phyloP scores from a whole-genome alignment of 2,797 vertebrate species.

The Lutjanus campechanus region DNA sequence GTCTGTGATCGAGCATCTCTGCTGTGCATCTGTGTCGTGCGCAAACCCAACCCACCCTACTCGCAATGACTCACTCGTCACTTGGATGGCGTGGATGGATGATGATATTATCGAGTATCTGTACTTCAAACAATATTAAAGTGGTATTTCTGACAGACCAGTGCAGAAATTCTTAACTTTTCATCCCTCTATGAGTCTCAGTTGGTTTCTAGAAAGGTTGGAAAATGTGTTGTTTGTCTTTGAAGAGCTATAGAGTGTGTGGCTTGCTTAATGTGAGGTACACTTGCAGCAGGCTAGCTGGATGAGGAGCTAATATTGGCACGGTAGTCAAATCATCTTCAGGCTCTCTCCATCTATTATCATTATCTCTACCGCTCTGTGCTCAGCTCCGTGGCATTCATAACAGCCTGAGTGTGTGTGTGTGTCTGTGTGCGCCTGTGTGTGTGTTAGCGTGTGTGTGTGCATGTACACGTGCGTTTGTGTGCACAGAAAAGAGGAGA shows the following conservation, averaged over 20 bases:
- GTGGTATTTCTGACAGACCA: too few relatives aligned
- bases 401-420: slow-evolving; percentile 22
- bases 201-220: neutral
- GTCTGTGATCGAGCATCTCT: too few relatives aligned
- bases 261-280: slow-evolving; percentile 22
- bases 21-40: too few relatives aligned
- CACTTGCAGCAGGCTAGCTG: slow-evolving; percentile 14
- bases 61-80: too few relatives aligned
- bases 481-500: neutral
- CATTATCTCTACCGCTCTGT: slow-evolving; percentile 47
- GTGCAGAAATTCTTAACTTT: neutral
- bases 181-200: neutral
- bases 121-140: too few relatives aligned
- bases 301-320: slow-evolving; percentile 53
- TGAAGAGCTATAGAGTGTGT: slow-evolving; percentile 19
- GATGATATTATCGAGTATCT: too few relatives aligned
- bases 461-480: neutral
- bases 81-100: too few relatives aligned
- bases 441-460: slow-evolving; percentile 13
- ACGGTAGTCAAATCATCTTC: slow-evolving; percentile 46
- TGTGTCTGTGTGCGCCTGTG: neutral
- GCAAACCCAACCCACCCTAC: too few relatives aligned
- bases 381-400: slow-evolving; percentile 38
- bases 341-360: slow-evolving; percentile 55
- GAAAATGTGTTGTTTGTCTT: slow-evolving; percentile 4